Base-by-base conservation (phyloP, 1,140 invertebrate species). In the Pachyrhynchus sulphureomaculatus region DNA sequence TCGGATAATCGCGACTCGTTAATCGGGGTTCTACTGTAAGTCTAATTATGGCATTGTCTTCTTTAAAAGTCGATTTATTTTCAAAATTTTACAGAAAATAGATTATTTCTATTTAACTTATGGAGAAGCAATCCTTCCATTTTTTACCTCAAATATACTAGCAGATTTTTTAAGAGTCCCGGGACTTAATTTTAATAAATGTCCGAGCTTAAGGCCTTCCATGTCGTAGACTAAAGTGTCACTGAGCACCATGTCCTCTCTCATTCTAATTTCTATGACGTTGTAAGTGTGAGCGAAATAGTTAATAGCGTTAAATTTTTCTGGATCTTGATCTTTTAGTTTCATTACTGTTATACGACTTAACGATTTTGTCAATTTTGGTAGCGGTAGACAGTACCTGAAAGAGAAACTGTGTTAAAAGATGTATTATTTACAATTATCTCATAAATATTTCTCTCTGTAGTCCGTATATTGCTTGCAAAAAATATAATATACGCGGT, bases 151-250 rank as follows among this genome's bases (percentile, higher is more conserved):
- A 5, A 66, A 55, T 13, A 68, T 41, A 20, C 18, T 57, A 4
- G 37, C 29, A 24, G 61, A 15, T 42, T 66, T 66, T 51, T 55
- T 60, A 4, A 68, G n/a, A 4, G 48, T 5, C 24, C 36, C 54
- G 2, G 56, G 45, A 1, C 56, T 54, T 23, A 61, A 15, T 53
- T 68, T 66, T 1, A 56, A 8, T 6, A 64, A 20, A 52, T 68
- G 64, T 10, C 39, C 36, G 4, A 66, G 37, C 13, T 36, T 55
- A 10, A 60, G 6, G 13, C 56, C 52, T 18, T 68, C 51, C 6
- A 68, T 47, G 37, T 68, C 67, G 17, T 64, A 66, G 12, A 68
- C 24, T 8, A 66, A 17, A 13, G 63, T 57, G 34, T 68, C 60
- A 13, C 51, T 53, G 9, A 62, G 15, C 12, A 33, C 17, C 18